phyloP scores from a whole-genome alignment of 2,797 vertebrate genomes.

The Hybognathus amarus region DNA sequence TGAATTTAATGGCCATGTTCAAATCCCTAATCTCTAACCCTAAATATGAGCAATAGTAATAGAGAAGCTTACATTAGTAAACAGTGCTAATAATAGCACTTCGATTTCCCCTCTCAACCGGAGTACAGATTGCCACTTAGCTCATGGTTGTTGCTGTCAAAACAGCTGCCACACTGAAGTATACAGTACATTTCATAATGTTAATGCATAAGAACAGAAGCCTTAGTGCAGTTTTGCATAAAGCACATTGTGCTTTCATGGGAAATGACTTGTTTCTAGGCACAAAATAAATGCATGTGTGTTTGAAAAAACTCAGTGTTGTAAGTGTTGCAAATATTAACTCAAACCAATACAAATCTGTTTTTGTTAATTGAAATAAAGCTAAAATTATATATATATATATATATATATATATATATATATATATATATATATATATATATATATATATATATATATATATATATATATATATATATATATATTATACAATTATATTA shows the following conservation, averaged over 20 bases:
- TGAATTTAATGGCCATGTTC: background rate
- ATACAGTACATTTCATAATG: background rate
- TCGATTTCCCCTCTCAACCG: background rate
- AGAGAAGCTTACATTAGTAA: conserved; percentile 6
- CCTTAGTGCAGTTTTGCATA: background rate
- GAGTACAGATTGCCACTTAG: conserved; percentile 7
- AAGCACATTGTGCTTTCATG: conserved; percentile 5
- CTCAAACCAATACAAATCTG: background rate
- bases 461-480: too few species aligned
- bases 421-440: too few species aligned
- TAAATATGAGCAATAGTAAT: background rate
- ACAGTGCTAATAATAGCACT: background rate
- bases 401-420: too few species aligned
- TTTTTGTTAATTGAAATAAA: background rate
- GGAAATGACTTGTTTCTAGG: background rate
- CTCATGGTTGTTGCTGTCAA: background rate
- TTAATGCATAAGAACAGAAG: background rate
- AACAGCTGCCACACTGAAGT: conserved; percentile 1
- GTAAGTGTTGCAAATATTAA: background rate
- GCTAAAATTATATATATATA: background rate
- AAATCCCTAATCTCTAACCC: conserved; percentile 2
- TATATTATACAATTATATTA: too few species aligned
- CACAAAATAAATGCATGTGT: background rate
- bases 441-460: too few species aligned
- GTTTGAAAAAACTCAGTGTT: background rate